phyloP scores from a whole-genome alignment of 35 echinoderm and acorn worm genomes.

The Ophioderma brevispina region DNA sequence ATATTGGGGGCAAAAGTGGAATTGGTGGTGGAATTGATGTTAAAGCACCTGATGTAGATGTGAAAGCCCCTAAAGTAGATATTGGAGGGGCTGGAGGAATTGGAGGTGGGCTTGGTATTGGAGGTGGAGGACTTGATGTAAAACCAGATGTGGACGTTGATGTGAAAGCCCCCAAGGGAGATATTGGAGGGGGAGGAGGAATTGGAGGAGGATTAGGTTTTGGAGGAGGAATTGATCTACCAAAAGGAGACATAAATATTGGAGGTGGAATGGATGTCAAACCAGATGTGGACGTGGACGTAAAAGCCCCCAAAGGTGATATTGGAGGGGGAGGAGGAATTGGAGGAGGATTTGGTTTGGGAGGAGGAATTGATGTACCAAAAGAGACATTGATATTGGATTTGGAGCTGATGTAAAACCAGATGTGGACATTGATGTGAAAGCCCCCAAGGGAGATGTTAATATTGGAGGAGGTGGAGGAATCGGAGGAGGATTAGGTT shows the following conservation, averaged over 20 bases:
- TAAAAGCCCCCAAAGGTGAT: not conserved
- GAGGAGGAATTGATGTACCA: conserved; percentile 19
- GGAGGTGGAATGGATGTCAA: not conserved
- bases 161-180: not conserved
- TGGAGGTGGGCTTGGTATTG: conserved; percentile 8
- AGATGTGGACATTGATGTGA: conserved; percentile 37
- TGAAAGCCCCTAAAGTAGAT: conserved; percentile 14
- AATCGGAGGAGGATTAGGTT: conserved; percentile 14
- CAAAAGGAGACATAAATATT: not conserved
- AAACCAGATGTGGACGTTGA: conserved; percentile 20
- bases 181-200: conserved; percentile 19
- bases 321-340: not conserved
- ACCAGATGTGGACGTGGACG: not conserved
- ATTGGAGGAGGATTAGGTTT: conserved; percentile 19
- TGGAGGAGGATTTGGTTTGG: conserved; percentile 17
- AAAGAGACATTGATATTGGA: conserved; percentile 31
- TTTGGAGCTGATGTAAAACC: conserved; percentile 3
- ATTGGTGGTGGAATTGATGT: not conserved
- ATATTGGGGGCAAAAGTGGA: conserved; percentile 8
- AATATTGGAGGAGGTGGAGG: conserved; percentile 33
- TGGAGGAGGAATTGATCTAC: conserved; percentile 23
- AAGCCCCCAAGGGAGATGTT: conserved; percentile 31
- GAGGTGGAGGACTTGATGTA: conserved; percentile 8
- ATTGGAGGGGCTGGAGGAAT: conserved; percentile 13
- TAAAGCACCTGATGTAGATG: not conserved